Evolutionary conservation across 2,797 vertebrate genomes (phyloP).

Genomic region (Sebastes nivosus): DNA sequence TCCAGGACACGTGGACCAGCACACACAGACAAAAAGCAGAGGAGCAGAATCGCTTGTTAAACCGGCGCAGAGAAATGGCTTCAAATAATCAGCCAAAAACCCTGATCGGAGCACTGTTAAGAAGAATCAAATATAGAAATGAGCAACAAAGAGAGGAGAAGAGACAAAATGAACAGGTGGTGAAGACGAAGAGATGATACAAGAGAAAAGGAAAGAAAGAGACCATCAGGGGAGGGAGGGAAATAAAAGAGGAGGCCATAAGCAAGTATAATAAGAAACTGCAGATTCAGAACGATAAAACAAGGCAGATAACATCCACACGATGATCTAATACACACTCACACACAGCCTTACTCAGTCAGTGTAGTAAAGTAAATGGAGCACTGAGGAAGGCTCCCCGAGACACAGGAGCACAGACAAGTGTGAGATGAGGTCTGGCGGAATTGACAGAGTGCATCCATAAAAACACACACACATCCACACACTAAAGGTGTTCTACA

Average conservation of each 20-base stretch:
- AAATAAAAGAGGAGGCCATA: conserved; percentile 1
- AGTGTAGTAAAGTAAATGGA: conserved; percentile 49
- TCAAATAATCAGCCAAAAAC: neutral
- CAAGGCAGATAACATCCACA: conserved; percentile 33
- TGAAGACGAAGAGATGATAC: conserved; percentile 5
- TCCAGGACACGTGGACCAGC: neutral
- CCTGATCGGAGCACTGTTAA: too few relatives aligned
- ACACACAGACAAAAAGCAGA: neutral
- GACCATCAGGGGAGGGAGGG: neutral
- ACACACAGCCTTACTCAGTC: conserved; percentile 14
- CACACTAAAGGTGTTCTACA: neutral
- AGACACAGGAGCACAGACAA: conserved; percentile 35
- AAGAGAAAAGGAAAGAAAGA: conserved; percentile 7
- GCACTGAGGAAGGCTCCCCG: conserved; percentile 38
- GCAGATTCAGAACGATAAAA: conserved; percentile 53
- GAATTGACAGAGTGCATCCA: conserved; percentile 32
- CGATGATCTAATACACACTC: conserved; percentile 10
- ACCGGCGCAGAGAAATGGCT: neutral
- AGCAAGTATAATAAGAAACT: conserved; percentile 56
- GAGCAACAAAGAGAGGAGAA: neutral
- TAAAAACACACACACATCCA: conserved; percentile 2
- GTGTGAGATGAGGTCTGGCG: conserved; percentile 32
- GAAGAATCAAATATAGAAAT: neutral
- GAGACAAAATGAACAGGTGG: neutral
- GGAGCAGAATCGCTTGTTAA: neutral